phyloP scores from a whole-genome alignment of 2,113 vertebrate species.

The Taxidea taxus region DNA sequence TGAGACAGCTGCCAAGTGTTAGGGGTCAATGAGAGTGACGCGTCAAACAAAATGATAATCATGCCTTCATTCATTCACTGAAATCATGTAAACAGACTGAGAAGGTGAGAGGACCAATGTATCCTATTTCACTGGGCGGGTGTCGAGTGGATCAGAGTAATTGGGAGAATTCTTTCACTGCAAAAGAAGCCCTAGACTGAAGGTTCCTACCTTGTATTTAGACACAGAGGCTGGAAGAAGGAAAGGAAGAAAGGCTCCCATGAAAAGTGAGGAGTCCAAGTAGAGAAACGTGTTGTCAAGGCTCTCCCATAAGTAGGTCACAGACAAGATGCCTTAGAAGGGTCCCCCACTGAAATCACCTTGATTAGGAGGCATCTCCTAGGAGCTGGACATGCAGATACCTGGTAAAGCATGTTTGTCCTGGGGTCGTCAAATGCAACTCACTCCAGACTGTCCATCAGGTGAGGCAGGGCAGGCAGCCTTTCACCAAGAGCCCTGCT shows the following conservation, averaged over 20 bases:
- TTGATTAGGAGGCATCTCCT: too few species aligned
- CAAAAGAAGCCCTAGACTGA: neutral
- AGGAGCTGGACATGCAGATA: neutral
- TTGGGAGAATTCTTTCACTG: neutral
- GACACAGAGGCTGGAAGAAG: neutral
- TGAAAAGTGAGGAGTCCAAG: neutral
- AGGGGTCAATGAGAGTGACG: too few species aligned
- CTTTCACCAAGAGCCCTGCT: neutral
- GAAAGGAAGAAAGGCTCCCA: neutral
- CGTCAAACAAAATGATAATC: neutral
- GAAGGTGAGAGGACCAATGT: neutral
- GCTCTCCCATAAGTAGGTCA: neutral
- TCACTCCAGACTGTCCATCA: neutral
- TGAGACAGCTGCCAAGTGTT: fast-evolving
- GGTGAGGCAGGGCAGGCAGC: fast-evolving
- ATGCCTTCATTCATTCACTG: too few species aligned
- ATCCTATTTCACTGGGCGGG: neutral
- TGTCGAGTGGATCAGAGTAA: neutral
- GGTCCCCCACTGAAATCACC: neutral
- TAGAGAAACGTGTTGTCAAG: neutral
- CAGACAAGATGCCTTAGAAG: neutral
- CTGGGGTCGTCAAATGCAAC: too few species aligned
- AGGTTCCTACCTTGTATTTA: too few species aligned
- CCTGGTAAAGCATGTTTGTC: neutral
- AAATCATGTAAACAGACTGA: neutral